phyloP scores from a whole-genome alignment of 2,888 invertebrate species.

The Eupithecia insigniata region DNA sequence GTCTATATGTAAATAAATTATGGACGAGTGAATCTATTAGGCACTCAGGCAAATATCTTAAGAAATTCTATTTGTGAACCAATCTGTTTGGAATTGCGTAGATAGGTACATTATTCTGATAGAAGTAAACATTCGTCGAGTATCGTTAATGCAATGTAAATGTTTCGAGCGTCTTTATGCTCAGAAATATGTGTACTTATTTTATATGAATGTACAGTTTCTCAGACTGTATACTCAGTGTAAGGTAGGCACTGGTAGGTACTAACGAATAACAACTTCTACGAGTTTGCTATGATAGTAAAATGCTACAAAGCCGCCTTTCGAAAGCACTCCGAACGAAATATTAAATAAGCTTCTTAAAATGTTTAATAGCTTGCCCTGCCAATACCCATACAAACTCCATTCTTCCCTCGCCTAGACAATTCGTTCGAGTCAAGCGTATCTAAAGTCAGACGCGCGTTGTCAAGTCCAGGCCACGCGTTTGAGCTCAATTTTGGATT shows the following conservation, averaged over 20 bases:
- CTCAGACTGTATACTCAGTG: neutral
- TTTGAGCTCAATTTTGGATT: conserved; percentile 62
- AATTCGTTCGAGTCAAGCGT: conserved; percentile 80
- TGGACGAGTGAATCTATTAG: conserved; percentile 7
- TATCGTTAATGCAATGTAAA: neutral
- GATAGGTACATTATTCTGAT: neutral
- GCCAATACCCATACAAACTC: conserved; percentile 49
- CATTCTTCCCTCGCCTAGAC: conserved; percentile 65
- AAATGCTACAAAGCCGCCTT: neutral
- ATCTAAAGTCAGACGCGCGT: conserved; percentile 71
- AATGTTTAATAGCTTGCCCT: conserved; percentile 40
- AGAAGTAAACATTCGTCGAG: conserved; percentile 5
- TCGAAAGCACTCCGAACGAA: neutral
- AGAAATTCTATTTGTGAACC: conserved; percentile 1
- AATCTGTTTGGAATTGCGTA: conserved; percentile 13
- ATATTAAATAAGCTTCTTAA: conserved; percentile 10
- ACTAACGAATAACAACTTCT: neutral
- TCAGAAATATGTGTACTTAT: neutral
- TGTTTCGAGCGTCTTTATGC: neutral
- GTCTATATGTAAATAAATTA: conserved; percentile 13
- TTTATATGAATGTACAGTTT: neutral
- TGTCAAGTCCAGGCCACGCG: conserved; percentile 75
- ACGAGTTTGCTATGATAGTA: neutral
- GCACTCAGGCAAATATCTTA: conserved; percentile 8
- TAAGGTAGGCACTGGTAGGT: neutral